Conservation (phyloP, 2,113 vertebrate genomes). For the Nasalis larvatus region DNA sequence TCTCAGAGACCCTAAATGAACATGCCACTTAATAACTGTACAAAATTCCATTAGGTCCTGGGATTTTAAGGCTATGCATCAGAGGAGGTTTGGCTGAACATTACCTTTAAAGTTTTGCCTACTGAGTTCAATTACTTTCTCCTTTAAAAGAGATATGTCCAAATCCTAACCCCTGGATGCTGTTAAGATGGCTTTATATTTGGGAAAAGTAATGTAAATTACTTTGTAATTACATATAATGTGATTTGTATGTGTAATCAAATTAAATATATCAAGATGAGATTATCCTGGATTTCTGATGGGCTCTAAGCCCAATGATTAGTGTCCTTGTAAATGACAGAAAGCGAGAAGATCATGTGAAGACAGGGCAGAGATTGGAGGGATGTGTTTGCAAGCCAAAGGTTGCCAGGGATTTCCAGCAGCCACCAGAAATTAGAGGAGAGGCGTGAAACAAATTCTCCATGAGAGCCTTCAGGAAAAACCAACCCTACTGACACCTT, state of each 20-base stretch:
- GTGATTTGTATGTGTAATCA: not conserved
- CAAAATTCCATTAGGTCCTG: not conserved
- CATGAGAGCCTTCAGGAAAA: not conserved
- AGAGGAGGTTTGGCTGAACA: not conserved
- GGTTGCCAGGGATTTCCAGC: not conserved
- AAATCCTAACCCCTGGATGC: not conserved
- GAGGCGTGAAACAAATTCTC: not conserved
- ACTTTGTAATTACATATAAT: too few relatives aligned
- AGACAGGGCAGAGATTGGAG: not conserved
- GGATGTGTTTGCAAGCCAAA: rapidly evolving
- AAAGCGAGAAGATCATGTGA: not conserved
- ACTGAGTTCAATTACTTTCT: not conserved
- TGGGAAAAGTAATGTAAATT: not conserved
- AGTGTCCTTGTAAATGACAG: not conserved
- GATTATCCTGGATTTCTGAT: not conserved
- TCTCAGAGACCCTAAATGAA: not conserved
- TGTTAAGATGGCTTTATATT: not conserved
- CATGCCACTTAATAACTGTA: not conserved
- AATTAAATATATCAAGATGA: not conserved
- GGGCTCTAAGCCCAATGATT: not conserved
- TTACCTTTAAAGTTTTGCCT: not conserved
- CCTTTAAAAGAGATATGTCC: not conserved
- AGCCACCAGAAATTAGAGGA: not conserved
- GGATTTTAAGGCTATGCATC: not conserved
- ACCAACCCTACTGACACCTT: not conserved